Evolutionary conservation across 2,797 vertebrate genomes (phyloP).

Genomic region (Ptychadena robeensis): DNA sequence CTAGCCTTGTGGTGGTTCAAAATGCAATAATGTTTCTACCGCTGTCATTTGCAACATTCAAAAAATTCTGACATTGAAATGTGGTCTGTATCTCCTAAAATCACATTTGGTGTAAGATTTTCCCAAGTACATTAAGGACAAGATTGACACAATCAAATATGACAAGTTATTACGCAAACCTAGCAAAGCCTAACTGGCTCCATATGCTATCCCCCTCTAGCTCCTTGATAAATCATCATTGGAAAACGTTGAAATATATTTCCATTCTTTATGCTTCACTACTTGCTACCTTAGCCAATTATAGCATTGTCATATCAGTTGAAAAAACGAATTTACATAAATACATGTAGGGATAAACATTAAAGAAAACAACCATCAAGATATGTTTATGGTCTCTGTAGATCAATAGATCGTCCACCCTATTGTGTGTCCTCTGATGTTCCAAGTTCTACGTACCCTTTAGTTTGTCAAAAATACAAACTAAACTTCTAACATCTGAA

Average conservation of each 20-base stretch:
- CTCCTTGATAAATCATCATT: constrained; percentile 17
- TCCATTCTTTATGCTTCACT: constrained; percentile 37
- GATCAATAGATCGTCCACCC: background rate
- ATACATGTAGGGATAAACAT: background rate
- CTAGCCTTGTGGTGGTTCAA: background rate
- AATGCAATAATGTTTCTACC: background rate
- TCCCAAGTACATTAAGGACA: constrained; percentile 8
- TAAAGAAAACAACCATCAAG: too few relatives aligned
- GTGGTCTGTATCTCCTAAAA: background rate
- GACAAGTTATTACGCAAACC: constrained; percentile 25
- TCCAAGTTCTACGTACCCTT: too few relatives aligned
- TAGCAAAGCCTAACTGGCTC: constrained; percentile 8
- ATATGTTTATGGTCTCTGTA: background rate
- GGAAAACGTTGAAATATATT: constrained; percentile 36
- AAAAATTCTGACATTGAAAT: too few relatives aligned
- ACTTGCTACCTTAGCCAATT: constrained; percentile 5
- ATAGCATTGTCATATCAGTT: background rate
- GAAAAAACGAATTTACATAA: background rate
- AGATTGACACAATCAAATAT: constrained; percentile 28
- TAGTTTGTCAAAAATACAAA: too few relatives aligned
- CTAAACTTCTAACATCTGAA: too few relatives aligned
- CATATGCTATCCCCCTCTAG: constrained; percentile 30
- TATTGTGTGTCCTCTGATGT: too few relatives aligned
- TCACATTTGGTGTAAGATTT: background rate
- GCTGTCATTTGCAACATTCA: background rate